Evolutionary conservation across 2,113 vertebrate genomes (phyloP).

Genomic region (Blennius ocellaris): DNA sequence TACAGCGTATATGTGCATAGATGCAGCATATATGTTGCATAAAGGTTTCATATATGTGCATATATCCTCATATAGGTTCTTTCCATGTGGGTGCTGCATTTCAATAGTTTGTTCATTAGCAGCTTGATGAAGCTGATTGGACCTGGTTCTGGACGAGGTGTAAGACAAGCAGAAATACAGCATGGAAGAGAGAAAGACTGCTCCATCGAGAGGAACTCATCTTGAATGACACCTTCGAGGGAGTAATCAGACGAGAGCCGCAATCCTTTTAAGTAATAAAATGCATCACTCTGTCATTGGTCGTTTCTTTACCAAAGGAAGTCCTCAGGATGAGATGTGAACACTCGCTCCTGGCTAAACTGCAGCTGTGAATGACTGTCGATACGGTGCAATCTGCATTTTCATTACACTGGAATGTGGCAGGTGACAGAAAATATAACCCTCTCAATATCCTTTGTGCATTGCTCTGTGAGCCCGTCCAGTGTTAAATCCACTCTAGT

Average conservation of each 20-base stretch:
- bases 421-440: not conserved
- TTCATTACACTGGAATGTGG: constrained; percentile 7
- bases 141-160: too few relatives aligned
- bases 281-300: constrained; percentile 38
- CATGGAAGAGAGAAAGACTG: not conserved
- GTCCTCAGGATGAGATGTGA: constrained; percentile 29
- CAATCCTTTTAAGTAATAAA: constrained; percentile 43
- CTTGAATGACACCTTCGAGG: constrained; percentile 41
- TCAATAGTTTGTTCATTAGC: too few relatives aligned
- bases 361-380: not conserved
- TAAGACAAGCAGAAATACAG: not conserved
- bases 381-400: constrained; percentile 8
- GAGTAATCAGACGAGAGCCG: constrained; percentile 47
- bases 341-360: constrained; percentile 20
- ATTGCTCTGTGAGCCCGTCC: constrained; percentile 4
- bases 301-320: constrained; percentile 38
- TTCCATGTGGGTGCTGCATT: too few relatives aligned
- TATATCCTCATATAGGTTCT: too few relatives aligned
- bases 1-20: too few relatives aligned
- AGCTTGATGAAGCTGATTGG: too few relatives aligned
- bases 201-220: not conserved
- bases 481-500: not conserved
- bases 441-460: constrained; percentile 11
- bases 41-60: too few relatives aligned
- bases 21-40: too few relatives aligned